phyloP scores from a whole-genome alignment of 1,140 invertebrate species.

The Oncopodura yosiiana region DNA sequence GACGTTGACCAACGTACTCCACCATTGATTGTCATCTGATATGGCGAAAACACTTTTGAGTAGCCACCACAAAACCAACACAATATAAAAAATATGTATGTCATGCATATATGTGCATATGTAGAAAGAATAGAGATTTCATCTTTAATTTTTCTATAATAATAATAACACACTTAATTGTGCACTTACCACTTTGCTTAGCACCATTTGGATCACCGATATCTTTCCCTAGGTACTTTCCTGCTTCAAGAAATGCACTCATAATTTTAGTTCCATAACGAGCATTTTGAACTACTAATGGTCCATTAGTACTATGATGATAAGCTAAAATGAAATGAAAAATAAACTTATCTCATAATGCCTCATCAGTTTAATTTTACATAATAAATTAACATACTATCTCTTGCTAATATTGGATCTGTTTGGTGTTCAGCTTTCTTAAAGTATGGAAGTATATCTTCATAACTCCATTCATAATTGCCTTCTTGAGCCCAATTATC shows the following conservation, averaged over 20 bases:
- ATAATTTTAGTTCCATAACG: constrained; percentile 46
- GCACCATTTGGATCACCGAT: constrained; percentile 65
- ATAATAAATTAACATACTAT: constrained; percentile 18
- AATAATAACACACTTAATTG: neutral
- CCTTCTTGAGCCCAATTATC: constrained; percentile 51
- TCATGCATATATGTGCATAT: too few relatives aligned
- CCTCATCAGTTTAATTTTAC: neutral
- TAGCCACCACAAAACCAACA: neutral
- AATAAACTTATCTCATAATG: neutral
- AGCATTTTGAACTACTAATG: constrained; percentile 54
- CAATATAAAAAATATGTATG: too few relatives aligned
- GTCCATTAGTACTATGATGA: constrained; percentile 57
- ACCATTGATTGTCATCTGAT: constrained; percentile 63
- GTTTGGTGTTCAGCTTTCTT: constrained; percentile 63
- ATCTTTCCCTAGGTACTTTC: constrained; percentile 57
- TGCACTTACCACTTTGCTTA: constrained; percentile 50
- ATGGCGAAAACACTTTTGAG: constrained; percentile 46
- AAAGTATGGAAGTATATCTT: constrained; percentile 65
- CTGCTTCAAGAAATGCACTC: constrained; percentile 56
- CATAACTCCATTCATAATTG: constrained; percentile 48
- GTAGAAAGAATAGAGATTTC: too few relatives aligned
- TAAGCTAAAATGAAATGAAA: neutral
- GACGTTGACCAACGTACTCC: constrained; percentile 72
- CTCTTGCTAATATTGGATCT: constrained; percentile 25
- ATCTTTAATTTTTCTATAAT: too few relatives aligned